These are phyloP conservation scores for Labeo rohita DNA, from an alignment of 2,113 vertebrate species.

Conservation along the genomic window DNA sequence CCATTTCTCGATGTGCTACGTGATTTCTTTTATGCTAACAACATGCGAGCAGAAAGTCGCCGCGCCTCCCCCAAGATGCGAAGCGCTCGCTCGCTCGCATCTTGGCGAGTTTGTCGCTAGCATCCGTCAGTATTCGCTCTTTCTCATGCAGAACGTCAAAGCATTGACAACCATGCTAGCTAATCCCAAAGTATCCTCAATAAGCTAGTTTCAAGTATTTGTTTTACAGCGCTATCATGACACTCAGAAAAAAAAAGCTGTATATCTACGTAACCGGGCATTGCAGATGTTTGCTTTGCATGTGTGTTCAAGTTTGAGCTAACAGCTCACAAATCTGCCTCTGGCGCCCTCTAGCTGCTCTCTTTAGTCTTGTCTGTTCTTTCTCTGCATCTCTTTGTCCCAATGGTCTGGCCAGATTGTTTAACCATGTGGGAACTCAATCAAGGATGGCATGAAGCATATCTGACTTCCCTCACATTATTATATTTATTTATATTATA, in stretches of 20 bases:
- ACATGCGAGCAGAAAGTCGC: background rate
- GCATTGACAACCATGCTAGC: slow-evolving; percentile 38
- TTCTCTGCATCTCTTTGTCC: background rate
- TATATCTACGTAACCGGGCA: background rate
- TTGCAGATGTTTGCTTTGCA: slow-evolving; percentile 2
- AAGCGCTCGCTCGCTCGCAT: background rate
- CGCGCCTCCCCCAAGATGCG: background rate
- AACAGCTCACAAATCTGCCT: background rate
- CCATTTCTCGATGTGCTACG: slow-evolving; percentile 3
- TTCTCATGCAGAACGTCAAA: slow-evolving; percentile 29
- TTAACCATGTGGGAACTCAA: background rate
- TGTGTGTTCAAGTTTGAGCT: background rate
- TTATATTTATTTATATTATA: background rate
- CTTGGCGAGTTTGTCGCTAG: background rate
- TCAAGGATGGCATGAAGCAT: background rate
- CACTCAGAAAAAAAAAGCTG: too few species aligned
- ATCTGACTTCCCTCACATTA: background rate
- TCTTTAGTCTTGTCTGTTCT: background rate
- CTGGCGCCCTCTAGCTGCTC: background rate
- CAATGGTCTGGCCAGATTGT: background rate
- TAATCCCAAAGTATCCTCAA: slow-evolving; percentile 38
- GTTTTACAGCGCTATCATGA: background rate
- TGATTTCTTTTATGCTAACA: slow-evolving; percentile 6
- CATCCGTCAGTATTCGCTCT: slow-evolving; percentile 40
- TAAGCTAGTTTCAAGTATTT: slow-evolving; percentile 15